These are phyloP conservation scores for Asbolus verrucosus DNA, from an alignment of 1,140 invertebrate genomes.

Conservation along the genomic window DNA sequence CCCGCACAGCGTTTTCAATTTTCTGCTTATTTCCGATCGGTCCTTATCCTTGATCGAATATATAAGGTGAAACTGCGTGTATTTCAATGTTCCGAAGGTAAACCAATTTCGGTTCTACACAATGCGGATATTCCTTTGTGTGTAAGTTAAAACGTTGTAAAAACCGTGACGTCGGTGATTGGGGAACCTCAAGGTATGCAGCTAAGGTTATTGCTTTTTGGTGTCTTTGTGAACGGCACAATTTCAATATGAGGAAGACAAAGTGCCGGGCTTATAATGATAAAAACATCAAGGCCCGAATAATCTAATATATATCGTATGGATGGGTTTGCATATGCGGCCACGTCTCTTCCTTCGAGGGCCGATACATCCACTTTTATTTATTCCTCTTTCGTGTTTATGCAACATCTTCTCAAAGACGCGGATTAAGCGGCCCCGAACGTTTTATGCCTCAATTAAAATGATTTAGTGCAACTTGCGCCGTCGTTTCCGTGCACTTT, in stretches of 20 bases:
- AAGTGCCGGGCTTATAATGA: slow-evolving; percentile 23
- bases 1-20: slow-evolving; percentile 35
- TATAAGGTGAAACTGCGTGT: slow-evolving; percentile 46
- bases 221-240: slow-evolving; percentile 32
- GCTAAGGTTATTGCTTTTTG: slow-evolving; percentile 21
- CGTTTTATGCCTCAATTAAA: slow-evolving; percentile 32
- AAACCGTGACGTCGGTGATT: slow-evolving; percentile 27
- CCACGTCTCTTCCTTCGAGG: slow-evolving; percentile 35
- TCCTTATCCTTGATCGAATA: slow-evolving; percentile 35
- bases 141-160: slow-evolving; percentile 40
- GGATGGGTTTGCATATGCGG: slow-evolving; percentile 7
- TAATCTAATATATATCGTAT: slow-evolving; percentile 11
- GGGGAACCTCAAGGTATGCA: slow-evolving; percentile 23
- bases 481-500: slow-evolving; percentile 22
- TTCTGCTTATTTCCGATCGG: slow-evolving; percentile 28
- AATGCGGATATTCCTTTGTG: slow-evolving; percentile 30
- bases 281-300: slow-evolving; percentile 30
- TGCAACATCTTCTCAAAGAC: slow-evolving; percentile 30
- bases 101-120: slow-evolving; percentile 46
- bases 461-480: slow-evolving; percentile 28
- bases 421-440: slow-evolving; percentile 31
- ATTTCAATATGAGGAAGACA: slow-evolving; percentile 38
- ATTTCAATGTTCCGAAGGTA: slow-evolving; percentile 48
- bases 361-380: slow-evolving; percentile 21
- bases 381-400: slow-evolving; percentile 33